Evolutionary conservation across 2,888 invertebrate species (phyloP), one percentile per base, ranked within the genome.

Genomic region (Eupithecia inturbata): DNA sequence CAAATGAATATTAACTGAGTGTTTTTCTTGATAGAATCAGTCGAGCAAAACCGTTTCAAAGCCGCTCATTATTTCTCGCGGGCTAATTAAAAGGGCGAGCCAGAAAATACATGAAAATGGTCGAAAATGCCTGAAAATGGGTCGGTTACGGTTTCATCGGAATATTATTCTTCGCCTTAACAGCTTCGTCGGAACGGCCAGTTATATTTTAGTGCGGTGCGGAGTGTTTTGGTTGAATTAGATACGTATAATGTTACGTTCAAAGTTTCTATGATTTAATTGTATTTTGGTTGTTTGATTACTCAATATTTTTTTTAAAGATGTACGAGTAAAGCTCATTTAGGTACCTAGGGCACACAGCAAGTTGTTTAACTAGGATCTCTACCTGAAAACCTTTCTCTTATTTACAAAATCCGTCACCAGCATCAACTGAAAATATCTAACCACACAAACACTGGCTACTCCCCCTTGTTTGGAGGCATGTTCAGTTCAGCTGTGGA

Each of bases 121-220:
- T 10, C 49, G 49, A 53, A 53, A 57, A 57, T 57, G 57, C 57
- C 57, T 57, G 57, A 57, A 57, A 57, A 57, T 57, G 19, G 39
- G 41, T 67, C 72, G 60, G 69, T 62, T 70, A 63, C 41, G 70
- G 75, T 70, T 75, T 72, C 70, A 75, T 67, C 70, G 53, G 41
- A 28, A 69, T 53, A 72, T 75, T 70, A 72, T 53, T 72, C 70
- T 67, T 70, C 19, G 72, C 49, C 67, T 67, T 64, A 64, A 33
- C 63, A 64, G 63, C 63, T 64, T 41, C 14, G 41, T 36, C 10
- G 36, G 1, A 64, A 64, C 36, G 36, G 33, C 36, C 63, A 12
- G 63, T 64, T 64, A 64, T 64, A 64, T 64, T 64, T 64, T 64
- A 64, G 22, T 64, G 36, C 36, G 22, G 36, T 64, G 33, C 19